A percentile compares a stretch with the other conserved stretches of the same genome.
These are phyloP conservation scores for Eidolon helvum DNA, from an alignment of 2,113 vertebrate species.

Conservation along the genomic window DNA sequence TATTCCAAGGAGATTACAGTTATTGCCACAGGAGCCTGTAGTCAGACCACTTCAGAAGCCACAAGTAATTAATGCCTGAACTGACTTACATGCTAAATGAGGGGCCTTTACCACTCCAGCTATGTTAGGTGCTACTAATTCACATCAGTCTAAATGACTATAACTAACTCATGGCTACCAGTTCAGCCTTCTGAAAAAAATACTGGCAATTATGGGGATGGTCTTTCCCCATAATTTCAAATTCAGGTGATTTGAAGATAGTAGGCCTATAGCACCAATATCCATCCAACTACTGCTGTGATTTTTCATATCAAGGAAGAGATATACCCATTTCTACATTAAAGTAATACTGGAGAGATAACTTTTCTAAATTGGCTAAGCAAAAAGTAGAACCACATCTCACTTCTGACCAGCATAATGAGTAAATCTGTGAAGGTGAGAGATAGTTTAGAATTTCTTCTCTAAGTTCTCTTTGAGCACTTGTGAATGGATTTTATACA, in stretches of 20 bases:
- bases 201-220: not conserved
- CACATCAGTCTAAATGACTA: not conserved
- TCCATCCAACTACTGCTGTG: not conserved
- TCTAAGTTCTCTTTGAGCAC: not conserved
- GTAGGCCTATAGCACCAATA: not conserved
- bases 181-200: not conserved
- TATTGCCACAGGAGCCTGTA: not conserved
- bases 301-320: not conserved
- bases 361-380: not conserved
- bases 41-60: not conserved
- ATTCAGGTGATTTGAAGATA: not conserved
- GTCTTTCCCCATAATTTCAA: not conserved
- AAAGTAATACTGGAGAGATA: not conserved
- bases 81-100: not conserved
- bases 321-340: not conserved
- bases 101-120: not conserved
- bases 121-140: not conserved
- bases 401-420: not conserved
- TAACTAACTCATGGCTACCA: not conserved
- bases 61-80: not conserved
- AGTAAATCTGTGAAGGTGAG: not conserved
- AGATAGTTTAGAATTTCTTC: not conserved
- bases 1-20: not conserved
- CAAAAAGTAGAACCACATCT: not conserved
- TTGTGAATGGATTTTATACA: not conserved